Evolutionary conservation across 2,113 vertebrate genomes (phyloP).

Genomic region (Albula goreensis): DNA sequence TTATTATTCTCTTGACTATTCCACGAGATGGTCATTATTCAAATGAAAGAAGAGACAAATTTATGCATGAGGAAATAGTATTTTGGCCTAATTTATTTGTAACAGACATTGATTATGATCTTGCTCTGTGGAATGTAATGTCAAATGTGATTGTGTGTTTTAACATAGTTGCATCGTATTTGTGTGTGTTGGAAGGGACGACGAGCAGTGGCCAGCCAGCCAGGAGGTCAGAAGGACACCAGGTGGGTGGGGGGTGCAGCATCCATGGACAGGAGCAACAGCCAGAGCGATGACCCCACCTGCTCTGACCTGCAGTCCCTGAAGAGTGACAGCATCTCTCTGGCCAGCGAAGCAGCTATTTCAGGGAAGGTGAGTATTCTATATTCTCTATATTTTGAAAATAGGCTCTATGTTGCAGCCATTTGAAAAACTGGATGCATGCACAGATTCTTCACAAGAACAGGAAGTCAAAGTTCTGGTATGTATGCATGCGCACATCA

Average conservation of each 20-base stretch:
- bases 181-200: neutral
- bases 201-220: neutral
- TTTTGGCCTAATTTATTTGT: slow-evolving; percentile 47
- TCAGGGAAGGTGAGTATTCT: slow-evolving; percentile 25
- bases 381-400: neutral
- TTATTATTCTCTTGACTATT: slow-evolving; percentile 47
- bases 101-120: slow-evolving; percentile 9
- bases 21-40: slow-evolving; percentile 48
- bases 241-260: neutral
- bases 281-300: neutral
- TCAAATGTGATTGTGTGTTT: slow-evolving; percentile 15
- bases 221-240: neutral
- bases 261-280: neutral
- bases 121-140: slow-evolving; percentile 6
- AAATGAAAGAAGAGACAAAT: slow-evolving; percentile 41
- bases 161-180: neutral
- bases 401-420: neutral
- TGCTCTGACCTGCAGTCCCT: slow-evolving; percentile 12
- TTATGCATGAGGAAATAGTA: slow-evolving; percentile 45
- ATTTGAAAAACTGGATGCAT: neutral
- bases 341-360: neutral
- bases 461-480: neutral
- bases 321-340: slow-evolving; percentile 12
- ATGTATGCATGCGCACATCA: neutral
- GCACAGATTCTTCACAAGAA: too few relatives aligned